phyloP scores from a whole-genome alignment of 1,140 invertebrate species.

The Whitmania pigra region DNA sequence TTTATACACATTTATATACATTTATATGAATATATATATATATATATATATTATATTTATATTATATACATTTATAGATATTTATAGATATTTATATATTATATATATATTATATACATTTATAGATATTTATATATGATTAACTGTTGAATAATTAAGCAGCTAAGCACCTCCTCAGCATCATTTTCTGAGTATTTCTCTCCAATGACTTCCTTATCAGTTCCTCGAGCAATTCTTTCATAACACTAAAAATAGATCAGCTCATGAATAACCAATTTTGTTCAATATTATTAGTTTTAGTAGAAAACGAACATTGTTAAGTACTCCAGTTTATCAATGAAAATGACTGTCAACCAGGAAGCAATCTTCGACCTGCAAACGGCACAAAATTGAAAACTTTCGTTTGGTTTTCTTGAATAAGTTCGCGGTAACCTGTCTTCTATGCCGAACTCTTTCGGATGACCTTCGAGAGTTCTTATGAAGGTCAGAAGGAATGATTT shows the following conservation, averaged over 20 bases:
- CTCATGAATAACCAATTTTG: too few relatives aligned
- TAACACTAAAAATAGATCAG: constrained; percentile 48
- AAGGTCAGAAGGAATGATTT: constrained; percentile 95
- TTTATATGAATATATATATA: too few relatives aligned
- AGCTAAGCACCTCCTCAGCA: constrained; percentile 62
- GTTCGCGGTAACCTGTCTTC: constrained; percentile 50
- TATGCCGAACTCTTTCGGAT: constrained; percentile 74
- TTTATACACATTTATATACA: too few relatives aligned
- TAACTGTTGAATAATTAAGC: neutral
- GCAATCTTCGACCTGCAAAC: constrained; percentile 80
- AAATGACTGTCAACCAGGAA: constrained; percentile 91
- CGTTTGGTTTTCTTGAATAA: neutral
- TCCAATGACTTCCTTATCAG: constrained; percentile 97
- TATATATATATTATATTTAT: too few relatives aligned
- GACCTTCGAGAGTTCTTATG: constrained; percentile 90
- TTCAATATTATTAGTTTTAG: too few relatives aligned
- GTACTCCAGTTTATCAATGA: constrained; percentile 98
- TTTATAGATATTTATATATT: too few relatives aligned
- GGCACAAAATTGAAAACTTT: constrained; percentile 28
- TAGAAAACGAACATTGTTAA: constrained; percentile 64
- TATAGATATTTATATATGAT: too few relatives aligned
- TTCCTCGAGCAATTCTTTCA: constrained; percentile 90
- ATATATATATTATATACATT: too few relatives aligned
- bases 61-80: too few relatives aligned
- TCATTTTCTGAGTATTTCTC: constrained; percentile 91